Percentiles rank a stretch among this genome's conserved stretches.
phyloP scores from a whole-genome alignment of 2,888 invertebrate species.

The Drosophila putrida region DNA sequence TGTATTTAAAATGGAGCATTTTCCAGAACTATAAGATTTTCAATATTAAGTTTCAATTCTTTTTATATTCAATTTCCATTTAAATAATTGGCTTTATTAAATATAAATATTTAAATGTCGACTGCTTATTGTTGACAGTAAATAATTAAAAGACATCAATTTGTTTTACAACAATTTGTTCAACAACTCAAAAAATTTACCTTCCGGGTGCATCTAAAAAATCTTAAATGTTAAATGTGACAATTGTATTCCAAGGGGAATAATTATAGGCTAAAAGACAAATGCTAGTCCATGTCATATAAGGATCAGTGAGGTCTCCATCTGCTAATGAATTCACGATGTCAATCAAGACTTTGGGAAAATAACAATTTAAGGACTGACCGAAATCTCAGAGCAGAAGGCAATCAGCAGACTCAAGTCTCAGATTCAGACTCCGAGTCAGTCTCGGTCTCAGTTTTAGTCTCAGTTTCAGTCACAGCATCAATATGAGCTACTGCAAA shows the following conservation, averaged over 20 bases:
- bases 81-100: no score
- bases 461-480: neutral
- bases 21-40: no score
- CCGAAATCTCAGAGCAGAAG: conserved; percentile 17
- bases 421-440: neutral
- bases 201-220: neutral
- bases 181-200: neutral
- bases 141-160: no score
- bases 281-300: conserved; percentile 9
- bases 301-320: conserved; percentile 17
- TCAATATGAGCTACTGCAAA: conserved; percentile 12
- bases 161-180: no score
- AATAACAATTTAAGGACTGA: conserved; percentile 35
- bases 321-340: conserved; percentile 36
- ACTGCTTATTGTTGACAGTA: no score
- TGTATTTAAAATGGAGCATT: no score
- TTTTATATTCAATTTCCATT: no score
- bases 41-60: no score
- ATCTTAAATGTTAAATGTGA: neutral
- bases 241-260: conserved; percentile 6
- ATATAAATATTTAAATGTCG: no score
- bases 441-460: neutral
- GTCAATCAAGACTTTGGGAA: conserved; percentile 34
- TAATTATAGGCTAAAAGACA: conserved; percentile 2
- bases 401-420: neutral